A percentile compares a stretch with the other conserved stretches of the same genome.
phyloP scores from a whole-genome alignment of 2,113 vertebrate genomes.

The Xenopus tropicalis region DNA sequence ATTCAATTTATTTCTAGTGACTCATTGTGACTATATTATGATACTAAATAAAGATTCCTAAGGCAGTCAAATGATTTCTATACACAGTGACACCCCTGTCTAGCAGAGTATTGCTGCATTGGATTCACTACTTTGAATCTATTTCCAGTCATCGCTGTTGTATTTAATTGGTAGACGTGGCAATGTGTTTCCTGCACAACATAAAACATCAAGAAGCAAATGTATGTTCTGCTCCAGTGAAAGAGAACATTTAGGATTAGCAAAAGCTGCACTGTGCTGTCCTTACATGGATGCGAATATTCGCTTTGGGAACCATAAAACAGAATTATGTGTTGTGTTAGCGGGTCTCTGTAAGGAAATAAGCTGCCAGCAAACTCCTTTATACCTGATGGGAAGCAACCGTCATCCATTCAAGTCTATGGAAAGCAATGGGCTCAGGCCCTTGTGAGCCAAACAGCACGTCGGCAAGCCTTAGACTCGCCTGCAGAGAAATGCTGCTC shows the following conservation, averaged over 20 bases:
- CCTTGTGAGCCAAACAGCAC: background rate
- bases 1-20: too few relatives aligned
- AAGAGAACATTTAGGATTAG: background rate
- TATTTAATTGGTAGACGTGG: background rate
- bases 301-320: background rate
- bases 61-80: background rate
- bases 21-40: too few relatives aligned
- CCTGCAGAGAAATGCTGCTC: too few relatives aligned
- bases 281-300: constrained; percentile 1
- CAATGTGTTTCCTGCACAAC: background rate
- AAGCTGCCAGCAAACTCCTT: background rate
- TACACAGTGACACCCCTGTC: background rate
- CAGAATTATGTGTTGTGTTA: background rate
- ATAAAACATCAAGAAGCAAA: background rate
- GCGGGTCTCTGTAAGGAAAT: background rate
- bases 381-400: background rate
- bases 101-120: background rate
- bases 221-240: background rate
- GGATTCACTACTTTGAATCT: background rate
- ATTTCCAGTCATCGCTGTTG: background rate
- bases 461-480: too few relatives aligned
- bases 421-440: background rate
- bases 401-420: background rate
- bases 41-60: background rate
- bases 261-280: background rate